These are phyloP conservation scores for Drosophila nr. perissopoda DNA, from an alignment of 2,888 invertebrate species.

Conservation along the genomic window DNA sequence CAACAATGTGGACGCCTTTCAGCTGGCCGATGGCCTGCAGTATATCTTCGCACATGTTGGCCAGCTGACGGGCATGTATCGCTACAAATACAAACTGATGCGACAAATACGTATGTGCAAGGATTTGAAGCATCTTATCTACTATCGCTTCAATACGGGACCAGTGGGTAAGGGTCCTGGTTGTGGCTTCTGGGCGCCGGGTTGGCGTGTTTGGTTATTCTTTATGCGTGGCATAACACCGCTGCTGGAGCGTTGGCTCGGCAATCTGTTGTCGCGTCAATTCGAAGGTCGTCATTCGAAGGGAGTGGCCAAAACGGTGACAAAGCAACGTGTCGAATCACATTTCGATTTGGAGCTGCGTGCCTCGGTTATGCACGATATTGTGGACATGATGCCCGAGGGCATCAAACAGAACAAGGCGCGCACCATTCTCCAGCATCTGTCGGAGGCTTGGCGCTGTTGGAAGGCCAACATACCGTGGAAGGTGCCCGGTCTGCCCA, in stretches of 20 bases:
- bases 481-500: conserved; percentile 99
- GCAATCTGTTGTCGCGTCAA: conserved; percentile 98
- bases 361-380: conserved; percentile 98
- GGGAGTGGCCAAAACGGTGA: conserved; percentile 99
- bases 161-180: conserved; percentile 99
- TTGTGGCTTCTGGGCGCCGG: conserved; percentile 99
- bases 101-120: conserved; percentile 99
- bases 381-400: conserved; percentile 99
- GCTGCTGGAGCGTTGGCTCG: conserved; percentile 98
- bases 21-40: conserved; percentile 98
- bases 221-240: conserved; percentile 99
- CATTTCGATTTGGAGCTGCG: conserved; percentile 99
- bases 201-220: conserved; percentile 99
- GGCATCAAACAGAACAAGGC: conserved; percentile 99
- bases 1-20: conserved; percentile 99
- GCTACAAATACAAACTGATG: conserved; percentile 99
- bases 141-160: conserved; percentile 99
- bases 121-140: conserved; percentile 99
- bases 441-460: conserved; percentile 99
- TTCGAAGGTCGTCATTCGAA: conserved; percentile 99
- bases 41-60: conserved; percentile 99
- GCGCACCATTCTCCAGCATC: conserved; percentile 98
- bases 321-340: conserved; percentile 99
- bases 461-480: conserved; percentile 99
- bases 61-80: conserved; percentile 99